A percentile compares a stretch with the other conserved stretches of the same genome.
These are phyloP conservation scores for Lota lota DNA, from an alignment of 2,113 vertebrate species.

Conservation along the genomic window DNA sequence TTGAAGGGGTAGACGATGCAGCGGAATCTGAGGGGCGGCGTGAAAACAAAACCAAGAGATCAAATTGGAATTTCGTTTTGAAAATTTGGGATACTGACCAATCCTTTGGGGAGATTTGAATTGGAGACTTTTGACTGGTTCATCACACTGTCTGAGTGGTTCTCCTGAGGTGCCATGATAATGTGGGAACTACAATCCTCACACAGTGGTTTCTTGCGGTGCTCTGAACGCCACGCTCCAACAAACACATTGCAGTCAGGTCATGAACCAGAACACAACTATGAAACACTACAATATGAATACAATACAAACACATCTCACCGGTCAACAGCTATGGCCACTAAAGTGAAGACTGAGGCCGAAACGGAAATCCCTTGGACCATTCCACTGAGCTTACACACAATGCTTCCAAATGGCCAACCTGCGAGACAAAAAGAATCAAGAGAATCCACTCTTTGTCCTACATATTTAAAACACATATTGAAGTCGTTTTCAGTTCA, in stretches of 20 bases:
- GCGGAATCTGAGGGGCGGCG: conserved; percentile 75
- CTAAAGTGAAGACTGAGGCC: conserved; percentile 88
- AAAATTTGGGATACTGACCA: too few relatives aligned
- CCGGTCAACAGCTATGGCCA: conserved; percentile 88
- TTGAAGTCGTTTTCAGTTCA: too few relatives aligned
- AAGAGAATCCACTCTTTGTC: not conserved
- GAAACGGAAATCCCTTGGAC: conserved; percentile 89
- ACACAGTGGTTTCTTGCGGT: too few relatives aligned
- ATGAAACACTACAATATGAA: not conserved
- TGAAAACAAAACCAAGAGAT: not conserved
- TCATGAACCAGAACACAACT: too few relatives aligned
- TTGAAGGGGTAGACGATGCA: conserved; percentile 89
- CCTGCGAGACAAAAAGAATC: conserved; percentile 63
- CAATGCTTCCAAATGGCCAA: conserved; percentile 86
- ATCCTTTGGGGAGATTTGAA: too few relatives aligned
- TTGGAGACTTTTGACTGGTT: too few relatives aligned
- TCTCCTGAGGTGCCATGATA: too few relatives aligned
- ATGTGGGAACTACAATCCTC: too few relatives aligned
- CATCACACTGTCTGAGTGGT: too few relatives aligned
- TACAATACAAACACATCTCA: conserved; percentile 43
- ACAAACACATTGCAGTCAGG: too few relatives aligned
- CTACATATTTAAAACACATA: too few relatives aligned
- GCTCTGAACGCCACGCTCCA: too few relatives aligned
- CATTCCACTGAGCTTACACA: conserved; percentile 87
- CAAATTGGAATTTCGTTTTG: not conserved